Percentiles rank a stretch among this genome's conserved stretches.
Evolutionary conservation across 2,888 invertebrate genomes (phyloP).

Genomic region (Dastarcus helophoroides): DNA sequence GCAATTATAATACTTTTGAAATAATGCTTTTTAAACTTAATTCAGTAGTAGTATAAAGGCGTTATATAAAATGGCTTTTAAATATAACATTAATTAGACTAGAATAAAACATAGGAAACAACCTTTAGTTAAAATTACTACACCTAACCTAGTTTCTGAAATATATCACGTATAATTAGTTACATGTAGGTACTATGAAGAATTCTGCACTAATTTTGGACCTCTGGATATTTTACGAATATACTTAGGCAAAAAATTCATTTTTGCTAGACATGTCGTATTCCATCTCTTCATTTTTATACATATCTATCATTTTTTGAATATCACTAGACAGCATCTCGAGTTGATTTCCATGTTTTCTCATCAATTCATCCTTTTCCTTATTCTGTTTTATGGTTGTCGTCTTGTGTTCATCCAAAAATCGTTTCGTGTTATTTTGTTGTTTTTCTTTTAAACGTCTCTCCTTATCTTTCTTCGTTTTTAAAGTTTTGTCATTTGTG

Average conservation of each 20-base stretch:
- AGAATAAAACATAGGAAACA: too few relatives aligned
- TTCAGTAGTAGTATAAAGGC: too few relatives aligned
- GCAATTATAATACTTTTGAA: too few relatives aligned
- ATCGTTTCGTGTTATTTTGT: conserved; percentile 95
- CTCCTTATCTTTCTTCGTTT: conserved; percentile 96
- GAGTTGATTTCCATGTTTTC: conserved; percentile 84
- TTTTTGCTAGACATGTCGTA: conserved; percentile 79
- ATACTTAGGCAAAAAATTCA: conserved; percentile 77
- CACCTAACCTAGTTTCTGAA: too few relatives aligned
- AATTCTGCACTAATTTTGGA: too few relatives aligned
- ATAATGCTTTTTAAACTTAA: too few relatives aligned
- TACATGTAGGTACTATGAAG: too few relatives aligned
- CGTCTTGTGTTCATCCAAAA: conserved; percentile 87
- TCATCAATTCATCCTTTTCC: conserved; percentile 84
- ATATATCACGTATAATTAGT: too few relatives aligned
- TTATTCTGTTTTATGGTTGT: conserved; percentile 82
- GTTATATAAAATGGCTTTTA: too few relatives aligned
- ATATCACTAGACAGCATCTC: conserved; percentile 82
- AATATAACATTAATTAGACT: too few relatives aligned
- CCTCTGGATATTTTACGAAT: too few relatives aligned
- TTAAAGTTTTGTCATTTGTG: conserved; percentile 87
- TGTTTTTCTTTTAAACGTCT: conserved; percentile 87
- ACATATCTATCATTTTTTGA: conserved; percentile 84
- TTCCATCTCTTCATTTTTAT: conserved; percentile 86
- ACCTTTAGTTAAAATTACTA: too few relatives aligned